Evolutionary conservation across 2,113 vertebrate genomes (phyloP).

Genomic region (Sinosuthora webbiana): DNA sequence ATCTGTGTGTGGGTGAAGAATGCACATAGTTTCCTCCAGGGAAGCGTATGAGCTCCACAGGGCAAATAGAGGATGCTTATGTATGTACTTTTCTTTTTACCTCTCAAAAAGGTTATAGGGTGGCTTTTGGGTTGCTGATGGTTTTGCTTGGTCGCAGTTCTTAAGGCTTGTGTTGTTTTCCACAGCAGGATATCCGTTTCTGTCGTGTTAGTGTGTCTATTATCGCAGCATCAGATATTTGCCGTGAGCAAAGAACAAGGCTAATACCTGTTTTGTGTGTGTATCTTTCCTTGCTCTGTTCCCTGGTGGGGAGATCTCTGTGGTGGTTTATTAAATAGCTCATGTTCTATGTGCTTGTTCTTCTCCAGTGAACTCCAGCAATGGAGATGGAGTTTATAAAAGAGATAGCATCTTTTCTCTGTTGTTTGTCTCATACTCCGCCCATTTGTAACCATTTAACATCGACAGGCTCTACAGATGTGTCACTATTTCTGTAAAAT

Average conservation of each 20-base stretch:
- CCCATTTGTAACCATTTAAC: conserved; percentile 15
- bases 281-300: not conserved
- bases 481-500: not conserved
- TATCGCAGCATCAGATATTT: not conserved
- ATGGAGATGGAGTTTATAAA: not conserved
- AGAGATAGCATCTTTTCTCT: not conserved
- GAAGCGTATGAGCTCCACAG: not conserved
- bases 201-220: not conserved
- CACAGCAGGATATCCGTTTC: not conserved
- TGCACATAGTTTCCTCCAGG: accelerated
- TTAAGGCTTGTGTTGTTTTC: not conserved
- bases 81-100: not conserved
- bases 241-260: not conserved
- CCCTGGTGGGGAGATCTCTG: not conserved
- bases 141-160: not conserved
- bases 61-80: not conserved
- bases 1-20: not conserved
- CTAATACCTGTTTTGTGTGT: not conserved
- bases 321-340: not conserved
- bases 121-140: not conserved
- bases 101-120: not conserved
- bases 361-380: not conserved
- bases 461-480: not conserved
- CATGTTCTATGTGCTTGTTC: not conserved
- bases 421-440: not conserved